Base-by-base conservation (phyloP, 2,797 vertebrate species). In the Phalloptychus januarius region DNA sequence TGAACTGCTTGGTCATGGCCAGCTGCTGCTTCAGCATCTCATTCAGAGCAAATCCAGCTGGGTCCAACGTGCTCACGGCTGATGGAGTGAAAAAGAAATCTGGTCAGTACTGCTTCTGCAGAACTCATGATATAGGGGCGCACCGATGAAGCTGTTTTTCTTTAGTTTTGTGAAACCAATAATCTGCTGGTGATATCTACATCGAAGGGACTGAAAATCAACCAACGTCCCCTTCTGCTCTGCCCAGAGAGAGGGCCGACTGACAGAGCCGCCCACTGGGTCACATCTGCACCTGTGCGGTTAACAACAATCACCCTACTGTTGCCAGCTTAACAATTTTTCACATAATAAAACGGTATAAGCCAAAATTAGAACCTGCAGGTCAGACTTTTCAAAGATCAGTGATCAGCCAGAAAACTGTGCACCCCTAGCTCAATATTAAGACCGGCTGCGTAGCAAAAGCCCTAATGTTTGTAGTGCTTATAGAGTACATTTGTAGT, bases 1-100 rank as follows among this genome's bases (percentile, higher is more conserved):
- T 83, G 76, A 96, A 97, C 40, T 86, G 93, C 74, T 84, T 95
- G 0, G 94, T 97, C 80, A 97, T 87, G 75, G 89, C 69, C 52
- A 99, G 78, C 77, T 98, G 97, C 92, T 98, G 97, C 73, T 95
- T 96, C 81, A 98, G 90, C 94, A 97, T 83, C 77, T 97, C 79
- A 0, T 96, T 95, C 10, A 99, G 85, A 0, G 84, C 90, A 0
- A 95, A 87, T 2, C 63, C 81, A 0, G 96, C 92, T 0, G 97
- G 97, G 77, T 92, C 96, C 80, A 96, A 95, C 0, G 90, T 71
- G 0, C 94, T 95, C 88, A 97, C 80, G 65, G 95, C 97, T 98
- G 91, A 50, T 12, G 69, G 67, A 31, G 10, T 20, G 5, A 71
- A 52, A 28, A 45, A 48, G 6, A 52, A 44, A 16, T 52, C 33